phyloP scores from a whole-genome alignment of 2,888 invertebrate species.

The Micropterix aruncella region DNA sequence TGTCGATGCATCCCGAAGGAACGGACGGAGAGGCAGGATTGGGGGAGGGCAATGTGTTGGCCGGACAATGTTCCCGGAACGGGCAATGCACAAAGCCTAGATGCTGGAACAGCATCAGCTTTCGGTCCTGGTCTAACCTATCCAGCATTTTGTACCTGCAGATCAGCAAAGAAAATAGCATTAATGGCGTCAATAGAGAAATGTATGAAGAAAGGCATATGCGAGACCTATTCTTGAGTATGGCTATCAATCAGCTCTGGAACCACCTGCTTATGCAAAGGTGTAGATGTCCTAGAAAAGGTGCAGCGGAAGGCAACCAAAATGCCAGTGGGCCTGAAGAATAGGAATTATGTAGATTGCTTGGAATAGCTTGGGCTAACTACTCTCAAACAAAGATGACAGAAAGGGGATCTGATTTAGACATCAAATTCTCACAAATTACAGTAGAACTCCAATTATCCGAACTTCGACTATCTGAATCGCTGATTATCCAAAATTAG shows the following conservation, averaged over 20 bases:
- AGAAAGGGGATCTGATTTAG: too few relatives aligned
- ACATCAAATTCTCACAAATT: not conserved
- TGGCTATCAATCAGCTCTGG: conserved; percentile 1
- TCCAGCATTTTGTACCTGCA: conserved; percentile 83
- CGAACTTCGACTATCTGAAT: too few relatives aligned
- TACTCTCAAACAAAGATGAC: too few relatives aligned
- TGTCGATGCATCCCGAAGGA: conserved; percentile 28
- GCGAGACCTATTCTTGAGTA: too few relatives aligned
- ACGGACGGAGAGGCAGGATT: conserved; percentile 8
- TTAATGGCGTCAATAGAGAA: not conserved
- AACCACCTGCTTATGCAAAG: too few relatives aligned
- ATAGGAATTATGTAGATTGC: too few relatives aligned
- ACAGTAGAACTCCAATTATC: too few relatives aligned
- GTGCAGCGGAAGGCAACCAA: too few relatives aligned
- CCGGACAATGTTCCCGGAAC: conserved; percentile 87
- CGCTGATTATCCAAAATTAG: too few relatives aligned
- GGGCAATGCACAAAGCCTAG: conserved; percentile 93
- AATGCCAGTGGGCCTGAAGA: too few relatives aligned
- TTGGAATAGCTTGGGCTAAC: too few relatives aligned
- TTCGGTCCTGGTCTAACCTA: conserved; percentile 86
- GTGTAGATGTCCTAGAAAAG: too few relatives aligned
- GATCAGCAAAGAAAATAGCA: conserved; percentile 7
- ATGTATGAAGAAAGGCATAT: not conserved
- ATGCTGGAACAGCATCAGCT: conserved; percentile 89
- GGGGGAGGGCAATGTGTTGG: conserved; percentile 50